A percentile compares a stretch with the other conserved stretches of the same genome.
Evolutionary conservation across 2,888 invertebrate genomes (phyloP).

Genomic region (Panzeria rudis): DNA sequence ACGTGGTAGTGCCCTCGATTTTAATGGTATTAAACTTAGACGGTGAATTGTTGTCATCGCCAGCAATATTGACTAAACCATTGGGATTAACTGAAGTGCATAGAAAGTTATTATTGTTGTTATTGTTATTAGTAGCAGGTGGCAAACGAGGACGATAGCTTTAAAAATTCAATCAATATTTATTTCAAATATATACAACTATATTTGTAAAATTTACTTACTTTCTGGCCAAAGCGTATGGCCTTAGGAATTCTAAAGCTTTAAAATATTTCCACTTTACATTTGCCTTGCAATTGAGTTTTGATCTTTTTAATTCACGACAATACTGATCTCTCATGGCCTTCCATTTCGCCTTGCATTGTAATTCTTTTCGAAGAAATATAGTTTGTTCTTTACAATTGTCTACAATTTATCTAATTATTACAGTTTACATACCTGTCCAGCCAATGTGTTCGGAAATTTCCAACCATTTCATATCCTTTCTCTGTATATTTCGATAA

Average conservation of each 20-base stretch:
- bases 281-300: constrained; percentile 77
- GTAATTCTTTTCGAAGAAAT: constrained; percentile 74
- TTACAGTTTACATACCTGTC: constrained; percentile 76
- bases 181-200: neutral
- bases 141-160: constrained; percentile 79
- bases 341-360: constrained; percentile 82
- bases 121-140: constrained; percentile 65
- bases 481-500: constrained; percentile 79
- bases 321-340: constrained; percentile 82
- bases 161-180: neutral
- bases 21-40: constrained; percentile 77
- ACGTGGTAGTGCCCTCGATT: constrained; percentile 75
- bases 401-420: constrained; percentile 18
- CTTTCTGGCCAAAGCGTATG: constrained; percentile 81
- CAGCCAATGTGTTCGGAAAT: constrained; percentile 79
- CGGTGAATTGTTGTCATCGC: constrained; percentile 55
- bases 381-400: neutral
- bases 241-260: constrained; percentile 80
- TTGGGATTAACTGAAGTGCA: constrained; percentile 34
- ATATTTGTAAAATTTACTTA: constrained; percentile 71
- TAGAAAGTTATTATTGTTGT: constrained; percentile 72
- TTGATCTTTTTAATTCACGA: constrained; percentile 80
- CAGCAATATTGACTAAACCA: constrained; percentile 25
- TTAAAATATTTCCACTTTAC: constrained; percentile 82
- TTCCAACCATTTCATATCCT: constrained; percentile 80